These are phyloP conservation scores for Cerceris rybyensis DNA, from an alignment of 2,888 invertebrate species.

Conservation along the genomic window DNA sequence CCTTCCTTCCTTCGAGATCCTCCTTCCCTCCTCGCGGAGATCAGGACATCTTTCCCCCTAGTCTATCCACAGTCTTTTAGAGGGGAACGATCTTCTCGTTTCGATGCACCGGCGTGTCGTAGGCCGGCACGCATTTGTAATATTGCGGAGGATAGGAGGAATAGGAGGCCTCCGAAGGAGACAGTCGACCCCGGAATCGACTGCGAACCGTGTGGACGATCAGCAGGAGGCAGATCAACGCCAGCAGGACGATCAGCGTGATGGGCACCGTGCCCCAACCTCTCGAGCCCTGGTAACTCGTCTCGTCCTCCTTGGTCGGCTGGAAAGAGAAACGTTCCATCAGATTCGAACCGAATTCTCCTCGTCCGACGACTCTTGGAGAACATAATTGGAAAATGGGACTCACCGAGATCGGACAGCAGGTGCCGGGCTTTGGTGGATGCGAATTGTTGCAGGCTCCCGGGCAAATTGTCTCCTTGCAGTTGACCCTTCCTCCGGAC, in stretches of 20 bases:
- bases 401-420: constrained; percentile 77
- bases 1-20: not conserved
- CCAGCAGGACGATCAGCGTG: constrained; percentile 73
- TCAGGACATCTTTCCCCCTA: not conserved
- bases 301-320: constrained; percentile 38
- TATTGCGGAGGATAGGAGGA: constrained; percentile 76
- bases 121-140: constrained; percentile 78
- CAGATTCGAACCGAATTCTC: not conserved
- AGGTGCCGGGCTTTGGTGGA: constrained; percentile 73
- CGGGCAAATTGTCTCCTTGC: constrained; percentile 77
- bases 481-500: constrained; percentile 72
- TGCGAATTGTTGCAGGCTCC: constrained; percentile 73
- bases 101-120: constrained; percentile 75
- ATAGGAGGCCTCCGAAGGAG: constrained; percentile 70
- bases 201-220: constrained; percentile 74
- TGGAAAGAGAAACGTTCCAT: constrained; percentile 18
- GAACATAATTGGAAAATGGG: not conserved
- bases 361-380: too few relatives aligned
- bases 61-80: constrained; percentile 59
- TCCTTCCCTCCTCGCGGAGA: not conserved
- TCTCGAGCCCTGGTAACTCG: constrained; percentile 51
- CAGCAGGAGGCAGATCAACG: constrained; percentile 72
- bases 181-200: constrained; percentile 75
- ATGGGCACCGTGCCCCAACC: constrained; percentile 77
- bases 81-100: constrained; percentile 76